These are phyloP conservation scores for Drosophila lutescens DNA, from an alignment of 2,888 invertebrate species.

Conservation along the genomic window DNA sequence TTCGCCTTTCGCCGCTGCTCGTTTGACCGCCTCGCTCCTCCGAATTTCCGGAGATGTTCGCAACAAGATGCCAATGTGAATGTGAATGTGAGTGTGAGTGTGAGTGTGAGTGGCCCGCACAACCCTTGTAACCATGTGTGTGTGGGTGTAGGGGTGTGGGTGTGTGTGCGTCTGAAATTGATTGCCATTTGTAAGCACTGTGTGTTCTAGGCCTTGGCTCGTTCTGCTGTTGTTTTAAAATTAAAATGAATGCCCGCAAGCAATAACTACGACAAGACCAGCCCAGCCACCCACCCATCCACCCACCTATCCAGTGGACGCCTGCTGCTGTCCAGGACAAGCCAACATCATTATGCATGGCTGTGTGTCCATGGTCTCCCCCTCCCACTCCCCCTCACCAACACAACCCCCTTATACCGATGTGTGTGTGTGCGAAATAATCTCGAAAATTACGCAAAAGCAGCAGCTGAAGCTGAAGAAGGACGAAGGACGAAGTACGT, in stretches of 20 bases:
- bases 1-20: conserved; percentile 14
- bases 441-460: conserved; percentile 81
- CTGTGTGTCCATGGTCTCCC: conserved; percentile 62
- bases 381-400: not conserved
- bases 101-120: conserved; percentile 33
- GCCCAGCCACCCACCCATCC: conserved; percentile 18
- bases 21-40: conserved; percentile 39
- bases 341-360: conserved; percentile 79
- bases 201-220: conserved; percentile 68
- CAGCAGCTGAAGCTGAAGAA: conserved; percentile 62
- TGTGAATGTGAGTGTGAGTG: conserved; percentile 28
- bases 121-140: conserved; percentile 59
- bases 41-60: conserved; percentile 28
- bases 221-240: conserved; percentile 76
- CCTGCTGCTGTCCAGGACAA: conserved; percentile 74
- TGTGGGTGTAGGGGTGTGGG: conserved; percentile 4
- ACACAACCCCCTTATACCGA: conserved; percentile 4
- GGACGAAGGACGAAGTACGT: conserved; percentile 39
- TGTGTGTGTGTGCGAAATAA: conserved; percentile 73
- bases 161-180: conserved; percentile 63
- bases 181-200: conserved; percentile 81
- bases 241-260: conserved; percentile 80
- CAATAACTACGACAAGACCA: conserved; percentile 78
- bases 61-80: conserved; percentile 36
- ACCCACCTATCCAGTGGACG: conserved; percentile 15